Evolutionary conservation across 1,140 invertebrate genomes (phyloP).

Genomic region (Heliconius melpomene): DNA sequence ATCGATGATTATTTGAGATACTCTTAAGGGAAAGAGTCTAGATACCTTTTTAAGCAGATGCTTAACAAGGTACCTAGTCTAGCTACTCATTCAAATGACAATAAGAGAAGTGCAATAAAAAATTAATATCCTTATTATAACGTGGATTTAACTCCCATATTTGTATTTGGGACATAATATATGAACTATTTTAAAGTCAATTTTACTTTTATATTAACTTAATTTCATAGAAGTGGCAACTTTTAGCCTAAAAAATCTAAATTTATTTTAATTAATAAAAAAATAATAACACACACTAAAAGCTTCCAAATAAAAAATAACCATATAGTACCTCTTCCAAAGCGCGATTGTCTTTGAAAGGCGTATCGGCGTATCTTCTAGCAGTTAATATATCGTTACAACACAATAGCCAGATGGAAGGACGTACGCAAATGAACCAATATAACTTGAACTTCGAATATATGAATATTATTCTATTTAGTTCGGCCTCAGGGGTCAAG

Average conservation of each 20-base stretch:
- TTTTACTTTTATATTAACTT: too few relatives aligned
- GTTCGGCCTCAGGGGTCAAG: constrained; percentile 41
- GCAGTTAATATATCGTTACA: constrained; percentile 38
- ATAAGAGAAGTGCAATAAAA: too few relatives aligned
- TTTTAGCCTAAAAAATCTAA: background rate
- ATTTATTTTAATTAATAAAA: background rate
- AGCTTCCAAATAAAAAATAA: background rate
- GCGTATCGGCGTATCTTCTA: constrained; percentile 29
- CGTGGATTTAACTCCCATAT: too few relatives aligned
- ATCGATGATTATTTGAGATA: too few relatives aligned
- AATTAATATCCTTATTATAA: too few relatives aligned
- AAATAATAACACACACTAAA: background rate
- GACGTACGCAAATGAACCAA: constrained; percentile 62
- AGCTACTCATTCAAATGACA: too few relatives aligned
- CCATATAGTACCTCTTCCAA: constrained; percentile 1
- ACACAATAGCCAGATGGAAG: constrained; percentile 49
- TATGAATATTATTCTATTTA: constrained; percentile 24
- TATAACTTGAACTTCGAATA: constrained; percentile 43
- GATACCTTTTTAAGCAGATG: too few relatives aligned
- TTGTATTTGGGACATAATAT: too few relatives aligned
- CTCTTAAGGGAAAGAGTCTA: too few relatives aligned
- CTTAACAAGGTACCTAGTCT: too few relatives aligned
- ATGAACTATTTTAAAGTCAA: too few relatives aligned
- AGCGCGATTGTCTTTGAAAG: constrained; percentile 32
- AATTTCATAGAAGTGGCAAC: background rate